Percentiles rank a stretch among this genome's conserved stretches.
phyloP scores from a whole-genome alignment of 2,113 vertebrate species.

The Nyctereutes procyonoides region DNA sequence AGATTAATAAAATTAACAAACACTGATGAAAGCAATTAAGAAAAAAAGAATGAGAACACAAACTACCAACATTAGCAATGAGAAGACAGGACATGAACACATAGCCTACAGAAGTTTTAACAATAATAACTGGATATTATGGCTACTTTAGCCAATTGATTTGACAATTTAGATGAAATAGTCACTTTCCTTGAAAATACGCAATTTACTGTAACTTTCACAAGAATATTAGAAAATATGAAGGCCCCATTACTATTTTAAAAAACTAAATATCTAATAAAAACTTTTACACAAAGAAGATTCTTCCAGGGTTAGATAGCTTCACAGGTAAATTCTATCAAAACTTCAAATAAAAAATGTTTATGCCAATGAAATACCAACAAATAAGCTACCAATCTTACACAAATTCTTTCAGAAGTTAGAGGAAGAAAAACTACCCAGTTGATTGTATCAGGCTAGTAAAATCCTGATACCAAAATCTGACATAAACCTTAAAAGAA shows the following conservation, averaged over 20 bases:
- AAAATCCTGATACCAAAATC: neutral
- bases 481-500: neutral
- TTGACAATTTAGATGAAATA: neutral
- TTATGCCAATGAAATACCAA: neutral
- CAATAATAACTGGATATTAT: neutral
- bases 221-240: neutral
- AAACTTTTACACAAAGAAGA: slow-evolving; percentile 11
- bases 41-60: neutral
- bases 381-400: neutral
- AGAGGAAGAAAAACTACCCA: neutral
- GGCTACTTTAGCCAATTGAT: neutral
- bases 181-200: neutral
- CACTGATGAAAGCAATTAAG: neutral
- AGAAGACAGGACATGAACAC: neutral
- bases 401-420: neutral
- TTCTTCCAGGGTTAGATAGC: neutral
- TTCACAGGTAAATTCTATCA: neutral
- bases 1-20: neutral
- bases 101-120: neutral
- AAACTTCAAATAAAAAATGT: neutral
- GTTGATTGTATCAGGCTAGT: neutral
- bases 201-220: neutral
- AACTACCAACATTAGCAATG: neutral
- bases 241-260: neutral
- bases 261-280: neutral